Evolutionary conservation across 1,140 invertebrate genomes (phyloP).

Genomic region (Leptinotarsa defecta): DNA sequence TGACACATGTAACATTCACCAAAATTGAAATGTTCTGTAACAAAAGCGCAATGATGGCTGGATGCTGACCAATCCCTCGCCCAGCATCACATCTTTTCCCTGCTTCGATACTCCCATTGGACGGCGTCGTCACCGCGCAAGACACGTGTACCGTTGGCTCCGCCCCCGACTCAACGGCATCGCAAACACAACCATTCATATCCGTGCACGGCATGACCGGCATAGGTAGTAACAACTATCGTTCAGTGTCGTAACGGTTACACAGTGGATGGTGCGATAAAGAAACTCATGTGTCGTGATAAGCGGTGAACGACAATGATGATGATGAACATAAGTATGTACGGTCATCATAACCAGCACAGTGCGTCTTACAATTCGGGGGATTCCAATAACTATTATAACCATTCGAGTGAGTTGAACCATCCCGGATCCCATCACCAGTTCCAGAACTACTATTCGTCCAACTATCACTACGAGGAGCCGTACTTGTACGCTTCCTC

Average conservation of each 20-base stretch:
- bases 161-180: slow-evolving; percentile 31
- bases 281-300: slow-evolving; percentile 27
- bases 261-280: slow-evolving; percentile 24
- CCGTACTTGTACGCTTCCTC: slow-evolving; percentile 44
- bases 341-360: slow-evolving; percentile 58
- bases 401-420: slow-evolving; percentile 50
- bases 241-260: slow-evolving; percentile 22
- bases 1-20: slow-evolving; percentile 53
- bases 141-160: slow-evolving; percentile 38
- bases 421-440: slow-evolving; percentile 39
- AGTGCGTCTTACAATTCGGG: slow-evolving; percentile 45
- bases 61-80: slow-evolving; percentile 50
- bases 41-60: slow-evolving; percentile 52
- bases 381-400: slow-evolving; percentile 61
- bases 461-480: slow-evolving; percentile 52
- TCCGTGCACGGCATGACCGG: not conserved
- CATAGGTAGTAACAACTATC: not conserved
- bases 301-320: slow-evolving; percentile 58
- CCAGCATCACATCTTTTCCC: slow-evolving; percentile 45
- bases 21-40: slow-evolving; percentile 52
- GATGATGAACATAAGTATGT: slow-evolving; percentile 77
- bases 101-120: slow-evolving; percentile 41
- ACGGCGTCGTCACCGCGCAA: slow-evolving; percentile 39
- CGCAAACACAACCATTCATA: slow-evolving; percentile 2
- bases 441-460: slow-evolving; percentile 56